Evolutionary conservation across 2,888 invertebrate genomes (phyloP).

Genomic region (Schizotus pectinicornis): DNA sequence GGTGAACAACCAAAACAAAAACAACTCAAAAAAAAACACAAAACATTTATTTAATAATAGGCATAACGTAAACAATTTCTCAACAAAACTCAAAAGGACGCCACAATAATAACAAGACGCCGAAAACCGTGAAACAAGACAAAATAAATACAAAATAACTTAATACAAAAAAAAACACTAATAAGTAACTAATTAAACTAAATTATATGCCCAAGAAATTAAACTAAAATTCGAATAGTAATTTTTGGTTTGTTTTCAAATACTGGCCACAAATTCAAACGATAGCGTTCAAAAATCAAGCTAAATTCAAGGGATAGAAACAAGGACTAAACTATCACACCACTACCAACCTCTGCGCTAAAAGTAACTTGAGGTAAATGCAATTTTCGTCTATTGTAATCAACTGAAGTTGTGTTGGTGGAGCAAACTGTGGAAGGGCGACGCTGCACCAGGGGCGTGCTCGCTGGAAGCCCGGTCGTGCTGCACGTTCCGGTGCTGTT

Average conservation of each 20-base stretch:
- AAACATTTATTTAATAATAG: constrained; percentile 32
- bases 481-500: constrained; percentile 37
- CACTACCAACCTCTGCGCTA: constrained; percentile 90
- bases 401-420: constrained; percentile 62
- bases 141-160: constrained; percentile 66
- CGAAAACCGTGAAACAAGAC: constrained; percentile 59
- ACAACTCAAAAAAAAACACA: constrained; percentile 25
- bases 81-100: constrained; percentile 29
- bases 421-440: constrained; percentile 77
- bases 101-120: constrained; percentile 26
- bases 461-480: constrained; percentile 41
- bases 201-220: constrained; percentile 23
- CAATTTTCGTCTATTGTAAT: constrained; percentile 66
- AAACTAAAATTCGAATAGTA: constrained; percentile 14
- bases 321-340: constrained; percentile 73
- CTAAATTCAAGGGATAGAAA: neutral
- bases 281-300: neutral
- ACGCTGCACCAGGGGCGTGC: constrained; percentile 50
- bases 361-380: constrained; percentile 84
- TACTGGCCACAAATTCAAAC: constrained; percentile 20
- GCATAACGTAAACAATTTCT: constrained; percentile 34
- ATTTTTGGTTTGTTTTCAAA: constrained; percentile 8
- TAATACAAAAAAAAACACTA: constrained; percentile 52
- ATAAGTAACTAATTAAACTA: constrained; percentile 20
- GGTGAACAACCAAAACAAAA: constrained; percentile 11